Evolutionary conservation across 2,113 vertebrate species (phyloP).

Genomic region (Nothobranchius furzeri): DNA sequence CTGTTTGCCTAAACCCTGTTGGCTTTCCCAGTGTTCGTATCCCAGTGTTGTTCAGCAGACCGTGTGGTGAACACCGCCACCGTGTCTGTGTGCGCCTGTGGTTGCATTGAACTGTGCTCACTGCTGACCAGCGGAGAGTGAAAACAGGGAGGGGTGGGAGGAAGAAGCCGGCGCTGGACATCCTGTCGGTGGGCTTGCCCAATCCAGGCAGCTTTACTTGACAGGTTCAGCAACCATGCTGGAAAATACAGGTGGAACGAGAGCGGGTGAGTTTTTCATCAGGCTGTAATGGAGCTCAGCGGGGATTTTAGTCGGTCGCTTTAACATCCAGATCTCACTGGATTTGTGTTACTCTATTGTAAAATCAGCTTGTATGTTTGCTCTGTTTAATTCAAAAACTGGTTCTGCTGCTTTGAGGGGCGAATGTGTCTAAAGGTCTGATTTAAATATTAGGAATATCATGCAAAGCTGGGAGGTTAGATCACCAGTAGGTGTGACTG

Average conservation of each 20-base stretch:
- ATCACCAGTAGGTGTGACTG: conserved; percentile 15
- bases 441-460: neutral
- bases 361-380: neutral
- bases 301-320: neutral
- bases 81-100: conserved; percentile 58
- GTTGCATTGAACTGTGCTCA: conserved; percentile 58
- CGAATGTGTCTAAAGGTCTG: conserved; percentile 3
- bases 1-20: conserved; percentile 65
- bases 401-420: conserved; percentile 1
- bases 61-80: conserved; percentile 64
- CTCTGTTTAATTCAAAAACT: neutral
- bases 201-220: conserved; percentile 33
- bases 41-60: conserved; percentile 70
- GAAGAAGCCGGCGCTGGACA: conserved; percentile 42
- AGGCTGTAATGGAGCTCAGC: conserved; percentile 24
- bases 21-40: conserved; percentile 63
- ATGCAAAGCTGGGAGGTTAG: conserved; percentile 1
- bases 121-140: conserved; percentile 66
- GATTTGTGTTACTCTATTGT: neutral
- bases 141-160: conserved; percentile 51
- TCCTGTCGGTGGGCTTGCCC: conserved; percentile 58
- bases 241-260: conserved; percentile 69
- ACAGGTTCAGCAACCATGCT: conserved; percentile 71
- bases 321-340: neutral
- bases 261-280: conserved; percentile 70